Conservation (phyloP, 1,140 invertebrate genomes). For the Apis cerana region DNA sequence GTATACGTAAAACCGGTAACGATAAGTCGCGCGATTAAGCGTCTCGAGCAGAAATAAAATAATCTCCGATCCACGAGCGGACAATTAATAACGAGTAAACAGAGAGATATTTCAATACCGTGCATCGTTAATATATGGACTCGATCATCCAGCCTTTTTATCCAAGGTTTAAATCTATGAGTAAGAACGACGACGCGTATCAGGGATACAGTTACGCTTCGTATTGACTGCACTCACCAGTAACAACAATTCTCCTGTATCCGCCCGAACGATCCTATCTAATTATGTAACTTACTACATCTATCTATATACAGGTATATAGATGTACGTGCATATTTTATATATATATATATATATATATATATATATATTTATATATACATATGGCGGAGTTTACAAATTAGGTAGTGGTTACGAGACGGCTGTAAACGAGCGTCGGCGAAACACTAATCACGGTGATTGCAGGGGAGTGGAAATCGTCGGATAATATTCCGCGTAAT, state of each 20-base stretch:
- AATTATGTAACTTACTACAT: constrained; percentile 58
- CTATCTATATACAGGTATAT: neutral
- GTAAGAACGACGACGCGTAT: constrained; percentile 36
- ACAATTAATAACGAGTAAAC: constrained; percentile 35
- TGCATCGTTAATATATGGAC: constrained; percentile 26
- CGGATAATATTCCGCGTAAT: constrained; percentile 78
- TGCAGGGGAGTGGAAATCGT: constrained; percentile 74
- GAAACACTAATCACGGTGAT: constrained; percentile 77
- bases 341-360: neutral
- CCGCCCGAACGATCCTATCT: constrained; percentile 56
- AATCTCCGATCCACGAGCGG: no score
- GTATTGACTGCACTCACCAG: constrained; percentile 26
- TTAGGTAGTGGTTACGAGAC: constrained; percentile 71
- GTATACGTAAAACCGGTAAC: no score
- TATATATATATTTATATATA: neutral
- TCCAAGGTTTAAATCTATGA: constrained; percentile 35
- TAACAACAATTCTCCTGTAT: constrained; percentile 52
- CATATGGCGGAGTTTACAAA: constrained; percentile 71
- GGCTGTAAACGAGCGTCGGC: constrained; percentile 71
- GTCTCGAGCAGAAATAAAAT: no score
- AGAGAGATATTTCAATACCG: constrained; percentile 5
- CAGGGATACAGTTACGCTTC: constrained; percentile 49
- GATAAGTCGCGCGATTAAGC: no score
- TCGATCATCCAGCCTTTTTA: constrained; percentile 34
- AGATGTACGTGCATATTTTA: no score